Evolutionary conservation across 2,888 invertebrate species (phyloP).

Genomic region (Apamea sordens): DNA sequence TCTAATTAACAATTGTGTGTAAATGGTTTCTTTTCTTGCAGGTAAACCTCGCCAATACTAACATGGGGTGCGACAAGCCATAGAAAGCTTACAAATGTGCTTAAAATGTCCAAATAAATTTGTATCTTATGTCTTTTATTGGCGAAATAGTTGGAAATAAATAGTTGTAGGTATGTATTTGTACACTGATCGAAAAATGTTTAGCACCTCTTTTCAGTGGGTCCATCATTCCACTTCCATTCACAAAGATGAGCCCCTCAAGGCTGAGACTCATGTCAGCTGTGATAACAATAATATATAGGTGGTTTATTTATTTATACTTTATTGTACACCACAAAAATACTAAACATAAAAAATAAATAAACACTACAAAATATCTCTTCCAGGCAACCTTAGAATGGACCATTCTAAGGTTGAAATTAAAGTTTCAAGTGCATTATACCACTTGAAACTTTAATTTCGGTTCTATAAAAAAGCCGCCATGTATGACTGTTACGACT

Average conservation of each 20-base stretch:
- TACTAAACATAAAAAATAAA: too few species aligned
- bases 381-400: too few species aligned
- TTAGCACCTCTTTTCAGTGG: not conserved
- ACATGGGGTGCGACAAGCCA: conserved; percentile 18
- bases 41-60: conserved; percentile 22
- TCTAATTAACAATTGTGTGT: not conserved
- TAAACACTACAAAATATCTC: too few species aligned
- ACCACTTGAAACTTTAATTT: not conserved
- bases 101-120: not conserved
- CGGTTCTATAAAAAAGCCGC: not conserved
- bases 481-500: not conserved
- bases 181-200: conserved; percentile 8
- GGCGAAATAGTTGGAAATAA: not conserved
- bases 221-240: too few species aligned
- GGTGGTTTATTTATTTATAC: too few species aligned
- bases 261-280: not conserved
- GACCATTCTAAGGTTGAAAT: too few species aligned
- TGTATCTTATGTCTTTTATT: not conserved
- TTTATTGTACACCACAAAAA: too few species aligned
- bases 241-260: not conserved
- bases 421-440: too few species aligned
- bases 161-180: not conserved
- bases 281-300: not conserved
- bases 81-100: not conserved
- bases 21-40: conserved; percentile 29